Evolutionary conservation across 2,113 vertebrate species (phyloP), one percentile per base, ranked within the genome.

Genomic region (Scartelaos histophorus): DNA sequence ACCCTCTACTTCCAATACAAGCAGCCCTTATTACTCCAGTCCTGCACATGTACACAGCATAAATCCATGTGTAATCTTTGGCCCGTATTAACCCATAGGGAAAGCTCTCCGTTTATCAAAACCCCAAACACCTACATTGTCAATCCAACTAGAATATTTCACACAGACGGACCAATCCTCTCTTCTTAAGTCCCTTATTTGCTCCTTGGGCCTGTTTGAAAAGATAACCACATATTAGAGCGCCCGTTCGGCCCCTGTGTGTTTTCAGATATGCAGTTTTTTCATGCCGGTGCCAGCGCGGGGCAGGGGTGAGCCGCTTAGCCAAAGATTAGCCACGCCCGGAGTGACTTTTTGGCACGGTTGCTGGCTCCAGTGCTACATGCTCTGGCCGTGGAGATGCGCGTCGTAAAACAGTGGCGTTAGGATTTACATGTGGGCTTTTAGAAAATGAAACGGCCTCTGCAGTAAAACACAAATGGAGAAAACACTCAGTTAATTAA

Each of bases 291-390:
- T 76, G 75, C 49, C 66, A 72, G 29, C 22, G 57, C 11, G 21
- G 58, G 74, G 17, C 78, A 80, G 0, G 62, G 76, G 74, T 76
- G 76, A 60, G 66, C 58, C 70, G 67, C 66, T 79, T 86, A 70
- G 43, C 64, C 58, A 69, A 67, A 74, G 82, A 86, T 85, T 81
- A 86, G 73, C 53, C 35, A 75, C 65, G 62, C 25, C 61, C 62
- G 51, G 75, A 80, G 71, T 76, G 78, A 78, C 66, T 71, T 81
- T 82, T 82, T 82, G 82, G 74, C 82, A 78, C 65, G 46, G 66
- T 21, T 49, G 13, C 0, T 12, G 69, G 56, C 35, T 38, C 21
- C 74, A 80, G 74, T 68, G 67, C 71, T 65, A 75, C 71, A 78
- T 71, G 79, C 72, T 24, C 25, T 80, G 66, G 68, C 25, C 54